phyloP scores from a whole-genome alignment of 1,140 invertebrate species.

The Gonioctena quinquepunctata region DNA sequence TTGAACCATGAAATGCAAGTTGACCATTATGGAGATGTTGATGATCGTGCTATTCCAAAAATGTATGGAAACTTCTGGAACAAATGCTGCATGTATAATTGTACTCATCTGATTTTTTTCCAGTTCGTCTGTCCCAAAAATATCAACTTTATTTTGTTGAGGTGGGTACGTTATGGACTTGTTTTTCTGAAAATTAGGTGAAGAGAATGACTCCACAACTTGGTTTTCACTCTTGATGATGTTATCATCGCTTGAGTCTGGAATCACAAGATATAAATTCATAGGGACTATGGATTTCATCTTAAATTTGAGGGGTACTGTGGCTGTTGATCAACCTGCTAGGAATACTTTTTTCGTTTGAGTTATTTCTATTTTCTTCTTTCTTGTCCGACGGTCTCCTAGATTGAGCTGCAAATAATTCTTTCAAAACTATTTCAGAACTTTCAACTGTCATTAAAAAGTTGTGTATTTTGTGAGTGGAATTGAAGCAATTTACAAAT shows the following conservation, averaged over 20 bases:
- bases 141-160: conserved; percentile 3
- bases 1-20: conserved; percentile 24
- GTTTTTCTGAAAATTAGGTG: not conserved
- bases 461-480: conserved; percentile 4
- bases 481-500: conserved; percentile 13
- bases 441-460: conserved; percentile 10
- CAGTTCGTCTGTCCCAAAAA: conserved; percentile 3
- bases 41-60: conserved; percentile 25
- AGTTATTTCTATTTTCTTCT: not conserved
- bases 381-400: not conserved
- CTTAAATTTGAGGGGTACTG: not conserved
- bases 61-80: not conserved
- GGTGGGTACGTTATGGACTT: not conserved
- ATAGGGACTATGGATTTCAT: not conserved
- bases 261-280: not conserved
- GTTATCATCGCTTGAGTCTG: not conserved
- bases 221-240: not conserved
- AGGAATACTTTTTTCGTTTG: too few relatives aligned
- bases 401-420: not conserved
- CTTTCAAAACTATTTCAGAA: conserved; percentile 4
- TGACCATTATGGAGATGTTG: conserved; percentile 23
- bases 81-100: conserved; percentile 20
- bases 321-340: too few relatives aligned
- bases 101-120: conserved; percentile 12
- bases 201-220: not conserved